Evolutionary conservation across 2,113 vertebrate species (phyloP).

Genomic region (Rynchops niger): DNA sequence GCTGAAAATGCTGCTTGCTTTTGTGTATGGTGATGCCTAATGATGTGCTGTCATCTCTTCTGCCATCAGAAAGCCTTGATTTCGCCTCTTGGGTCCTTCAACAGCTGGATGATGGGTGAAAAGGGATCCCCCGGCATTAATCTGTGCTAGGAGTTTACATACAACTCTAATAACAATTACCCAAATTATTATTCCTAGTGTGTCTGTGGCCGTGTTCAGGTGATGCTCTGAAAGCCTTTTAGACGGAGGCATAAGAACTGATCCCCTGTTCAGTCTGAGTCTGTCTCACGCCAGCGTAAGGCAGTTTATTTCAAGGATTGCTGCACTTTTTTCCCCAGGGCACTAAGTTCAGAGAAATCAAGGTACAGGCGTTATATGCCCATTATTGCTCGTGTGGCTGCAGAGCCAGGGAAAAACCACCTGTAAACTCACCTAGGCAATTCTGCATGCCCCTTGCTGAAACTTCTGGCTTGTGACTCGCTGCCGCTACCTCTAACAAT

Average conservation of each 20-base stretch:
- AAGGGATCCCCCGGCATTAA: background rate
- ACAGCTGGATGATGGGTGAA: background rate
- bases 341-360: background rate
- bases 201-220: background rate
- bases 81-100: background rate
- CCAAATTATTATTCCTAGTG: background rate
- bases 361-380: background rate
- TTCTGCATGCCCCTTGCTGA: background rate
- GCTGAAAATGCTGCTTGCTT: background rate
- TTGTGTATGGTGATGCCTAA: background rate
- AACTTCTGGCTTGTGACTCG: background rate
- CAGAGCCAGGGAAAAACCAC: background rate
- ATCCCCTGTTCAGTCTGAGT: background rate
- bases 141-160: background rate
- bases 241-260: background rate
- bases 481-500: background rate
- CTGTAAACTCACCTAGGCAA: background rate
- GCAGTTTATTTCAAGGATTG: background rate
- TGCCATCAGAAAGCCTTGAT: background rate
- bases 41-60: background rate
- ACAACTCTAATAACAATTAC: background rate
- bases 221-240: background rate
- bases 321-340: background rate
- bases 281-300: background rate
- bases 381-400: accelerated